Conservation (phyloP, 2,113 vertebrate species). For the Dromiciops gliroides region DNA sequence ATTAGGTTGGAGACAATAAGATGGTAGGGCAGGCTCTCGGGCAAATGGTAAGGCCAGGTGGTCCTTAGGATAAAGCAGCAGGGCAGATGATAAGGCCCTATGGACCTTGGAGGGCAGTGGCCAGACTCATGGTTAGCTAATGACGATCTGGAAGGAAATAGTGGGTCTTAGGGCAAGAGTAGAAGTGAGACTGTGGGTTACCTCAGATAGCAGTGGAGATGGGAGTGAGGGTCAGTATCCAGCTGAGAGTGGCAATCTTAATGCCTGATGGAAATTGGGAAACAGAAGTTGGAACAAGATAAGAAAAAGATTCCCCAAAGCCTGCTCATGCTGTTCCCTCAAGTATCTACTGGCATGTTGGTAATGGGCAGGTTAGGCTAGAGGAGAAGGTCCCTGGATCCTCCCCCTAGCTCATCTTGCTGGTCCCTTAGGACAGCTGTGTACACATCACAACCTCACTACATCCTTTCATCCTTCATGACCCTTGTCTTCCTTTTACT, state of each 20-base stretch:
- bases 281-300: not conserved
- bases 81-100: not conserved
- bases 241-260: not conserved
- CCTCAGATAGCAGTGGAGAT: not conserved
- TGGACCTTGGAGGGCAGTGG: not conserved
- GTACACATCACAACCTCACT: not conserved
- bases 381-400: not conserved
- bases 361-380: not conserved
- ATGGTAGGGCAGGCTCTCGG: too few species aligned
- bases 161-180: not conserved
- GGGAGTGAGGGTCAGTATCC: not conserved
- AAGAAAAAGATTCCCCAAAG: not conserved
- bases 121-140: not conserved
- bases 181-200: not conserved
- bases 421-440: not conserved
- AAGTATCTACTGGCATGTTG: not conserved
- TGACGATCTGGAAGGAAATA: not conserved
- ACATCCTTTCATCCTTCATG: not conserved
- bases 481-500: not conserved
- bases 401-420: not conserved
- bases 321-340: not conserved
- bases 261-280: not conserved
- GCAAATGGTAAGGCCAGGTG: not conserved
- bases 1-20: not conserved
- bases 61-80: not conserved